Evolutionary conservation across 2,797 vertebrate genomes (phyloP), one percentile per base, ranked within the genome.

Genomic region (Gorsachius magnificus): DNA sequence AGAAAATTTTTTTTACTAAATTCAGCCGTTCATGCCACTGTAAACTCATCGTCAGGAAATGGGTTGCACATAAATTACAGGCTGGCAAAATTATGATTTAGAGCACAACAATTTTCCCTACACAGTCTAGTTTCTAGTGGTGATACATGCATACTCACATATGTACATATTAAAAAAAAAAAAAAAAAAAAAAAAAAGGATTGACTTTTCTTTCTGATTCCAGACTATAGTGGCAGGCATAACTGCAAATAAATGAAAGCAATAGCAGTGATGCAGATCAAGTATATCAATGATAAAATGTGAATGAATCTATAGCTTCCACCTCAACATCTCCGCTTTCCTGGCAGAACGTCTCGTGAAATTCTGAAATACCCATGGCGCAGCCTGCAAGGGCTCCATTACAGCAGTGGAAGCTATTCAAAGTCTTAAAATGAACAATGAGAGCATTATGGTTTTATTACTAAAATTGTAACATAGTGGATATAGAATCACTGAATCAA

Each of bases 401-500:
- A n/a, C 74, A 95, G 85, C 63, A 53, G 31, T 31, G 48, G 50
- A 91, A 89, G 56, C 75, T 95, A 36, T 38, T 84, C 71, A 66
- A 68, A 76, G 66, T 28, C 80, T 91, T 92, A 64, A 93, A 87
- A 90, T 12, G 57, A 90, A 77, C 63, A 46, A 43, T 0, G 7
- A 79, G 57, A 90, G 54, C 46, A 95, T 91, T 91, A 90, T 60
- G 70, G 11, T 74, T 94, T 95, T 84, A 83, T 89, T 94, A 90
- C 85, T 87, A 70, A 90, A 85, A 86, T 41, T 24, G 15, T 76
- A 92, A 69, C 43, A 75, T 3, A 60, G 35, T 56, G 38, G 74
- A 72, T 95, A 95, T 81, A 75, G 87, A 87, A 93, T 75, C 87
- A 87, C 35, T 93, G 91, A 94, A 85, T 92, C 91, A 96, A 91